Conservation (phyloP, 2,113 vertebrate species). For the Octodon degus region DNA sequence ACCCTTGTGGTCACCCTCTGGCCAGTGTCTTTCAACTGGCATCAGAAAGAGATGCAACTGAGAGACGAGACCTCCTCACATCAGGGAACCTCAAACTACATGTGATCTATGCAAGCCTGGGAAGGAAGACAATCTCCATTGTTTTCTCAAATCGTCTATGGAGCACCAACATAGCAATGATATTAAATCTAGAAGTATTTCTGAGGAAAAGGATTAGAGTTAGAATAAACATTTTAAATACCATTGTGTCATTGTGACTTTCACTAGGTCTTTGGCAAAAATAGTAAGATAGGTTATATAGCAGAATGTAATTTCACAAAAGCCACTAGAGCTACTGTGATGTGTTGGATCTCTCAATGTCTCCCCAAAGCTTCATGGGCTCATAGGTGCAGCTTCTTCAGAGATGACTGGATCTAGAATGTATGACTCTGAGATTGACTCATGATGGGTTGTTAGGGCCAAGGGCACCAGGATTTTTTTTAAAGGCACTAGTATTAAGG, state of each 20-base stretch:
- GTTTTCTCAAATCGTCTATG: neutral
- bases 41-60: neutral
- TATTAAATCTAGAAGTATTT: neutral
- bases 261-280: neutral
- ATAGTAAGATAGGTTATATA: neutral
- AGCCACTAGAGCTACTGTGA: neutral
- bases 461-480: neutral
- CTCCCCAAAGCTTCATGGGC: neutral
- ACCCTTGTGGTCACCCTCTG: neutral
- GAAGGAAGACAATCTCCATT: neutral
- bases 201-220: conserved; percentile 14
- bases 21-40: neutral
- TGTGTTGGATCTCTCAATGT: neutral
- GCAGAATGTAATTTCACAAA: neutral
- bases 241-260: neutral
- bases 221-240: neutral
- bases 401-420: neutral
- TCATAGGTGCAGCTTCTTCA: neutral
- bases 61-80: neutral
- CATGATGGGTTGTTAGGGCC: neutral
- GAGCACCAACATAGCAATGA: neutral
- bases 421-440: neutral
- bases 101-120: neutral
- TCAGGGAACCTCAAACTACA: neutral
- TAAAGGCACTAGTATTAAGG: neutral